Base-by-base conservation (phyloP, 2,888 invertebrate species). In the Leucozona laternaria region DNA sequence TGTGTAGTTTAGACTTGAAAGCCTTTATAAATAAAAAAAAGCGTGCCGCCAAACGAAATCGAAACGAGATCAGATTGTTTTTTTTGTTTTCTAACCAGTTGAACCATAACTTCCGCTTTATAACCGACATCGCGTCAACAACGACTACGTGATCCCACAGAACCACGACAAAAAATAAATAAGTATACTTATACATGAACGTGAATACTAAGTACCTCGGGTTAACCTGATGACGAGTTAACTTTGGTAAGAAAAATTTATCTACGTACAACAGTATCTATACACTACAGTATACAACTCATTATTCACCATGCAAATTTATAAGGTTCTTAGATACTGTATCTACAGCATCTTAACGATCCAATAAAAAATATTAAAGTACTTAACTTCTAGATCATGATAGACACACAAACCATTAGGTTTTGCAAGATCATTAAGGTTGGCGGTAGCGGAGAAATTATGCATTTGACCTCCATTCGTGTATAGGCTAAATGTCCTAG, bases 51-150 rank as follows among this genome's bases (percentile, higher is more conserved):
- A 84, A 84, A 84, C 28, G 75, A 84, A 84, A 72, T 60, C 66
- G 71, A 79, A 84, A 76, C 45, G 34, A 75, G 66, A 84, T 79
- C 76, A 57, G 37, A 53, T 50, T 45, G 1, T 64, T 64, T 17
- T 45, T 64, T 64, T 50, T 48, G 77, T 60, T 73, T 77, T 79
- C 66, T 71, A 73, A 73, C 73, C 68, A 85, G 80, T 85, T 85
- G 68, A 85, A 71, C 53, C 66, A 70, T 79, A 17, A 85, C 85
- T 85, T 85, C 85, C 85, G 85, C 73, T 68, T 68, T 53, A 53
- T 53, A 37, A 53, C 68, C 57, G 57, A 62, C 48, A 62, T 40
- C 60, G 15, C 37, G 60, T 40, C 22, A 60, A 60, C 37, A 37
- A 37, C 64, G 13, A 55, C n/a, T 45, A 64, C 25, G n/a, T 43